A percentile compares a stretch with the other conserved stretches of the same genome.
phyloP scores from a whole-genome alignment of 2,888 invertebrate genomes.

The Noctua janthina region DNA sequence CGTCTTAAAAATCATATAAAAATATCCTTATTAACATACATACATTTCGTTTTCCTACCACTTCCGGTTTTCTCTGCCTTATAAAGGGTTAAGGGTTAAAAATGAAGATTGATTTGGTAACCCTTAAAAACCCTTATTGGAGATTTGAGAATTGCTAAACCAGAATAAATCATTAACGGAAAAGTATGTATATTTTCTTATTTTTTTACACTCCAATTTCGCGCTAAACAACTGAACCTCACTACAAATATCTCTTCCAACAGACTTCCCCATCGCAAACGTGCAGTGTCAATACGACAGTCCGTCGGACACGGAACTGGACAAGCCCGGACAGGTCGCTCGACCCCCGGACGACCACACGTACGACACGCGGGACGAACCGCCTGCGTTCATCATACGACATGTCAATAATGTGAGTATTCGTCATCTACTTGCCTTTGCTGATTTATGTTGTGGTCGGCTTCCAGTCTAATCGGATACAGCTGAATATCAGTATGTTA shows the following conservation, averaged over 20 bases:
- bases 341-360: constrained; percentile 82
- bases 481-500: not conserved
- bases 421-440: not conserved
- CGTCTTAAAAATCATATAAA: too few species aligned
- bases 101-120: not conserved
- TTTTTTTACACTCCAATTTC: not conserved
- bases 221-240: not conserved
- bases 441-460: not conserved
- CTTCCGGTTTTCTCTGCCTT: too few species aligned
- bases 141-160: not conserved
- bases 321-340: constrained; percentile 69
- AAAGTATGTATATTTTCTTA: constrained; percentile 12
- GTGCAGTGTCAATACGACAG: constrained; percentile 92
- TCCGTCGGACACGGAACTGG: constrained; percentile 78
- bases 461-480: not conserved
- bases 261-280: constrained; percentile 91
- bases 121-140: too few species aligned
- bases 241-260: not conserved
- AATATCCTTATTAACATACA: too few species aligned
- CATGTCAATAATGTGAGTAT: constrained; percentile 76
- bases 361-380: constrained; percentile 85
- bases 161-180: not conserved
- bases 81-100: too few species aligned
- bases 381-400: constrained; percentile 87
- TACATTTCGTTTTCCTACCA: too few species aligned